Evolutionary conservation across 2,113 vertebrate species (phyloP).

Genomic region (Limnothrissa miodon): DNA sequence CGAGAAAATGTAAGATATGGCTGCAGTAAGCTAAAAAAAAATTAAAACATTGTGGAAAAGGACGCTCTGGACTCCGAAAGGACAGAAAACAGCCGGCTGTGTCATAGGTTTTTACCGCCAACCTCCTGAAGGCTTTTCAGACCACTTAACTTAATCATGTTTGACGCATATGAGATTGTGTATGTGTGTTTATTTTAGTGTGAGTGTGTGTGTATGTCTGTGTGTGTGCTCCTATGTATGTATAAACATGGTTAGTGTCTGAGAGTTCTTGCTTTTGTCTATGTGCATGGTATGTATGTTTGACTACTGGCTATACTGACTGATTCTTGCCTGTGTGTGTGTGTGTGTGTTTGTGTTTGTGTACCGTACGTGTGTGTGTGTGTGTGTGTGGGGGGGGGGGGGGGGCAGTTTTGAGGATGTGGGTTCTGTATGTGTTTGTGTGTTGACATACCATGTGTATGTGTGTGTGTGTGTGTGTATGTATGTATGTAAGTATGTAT

Average conservation of each 20-base stretch:
- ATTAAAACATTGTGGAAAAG: background rate
- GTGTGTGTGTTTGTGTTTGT: background rate
- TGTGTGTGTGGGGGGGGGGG: background rate
- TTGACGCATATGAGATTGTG: background rate
- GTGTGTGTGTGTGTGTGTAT: background rate
- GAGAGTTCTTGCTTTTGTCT: background rate
- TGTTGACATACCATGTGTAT: background rate
- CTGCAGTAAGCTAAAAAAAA: background rate
- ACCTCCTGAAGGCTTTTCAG: background rate
- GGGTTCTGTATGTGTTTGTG: background rate
- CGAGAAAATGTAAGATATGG: background rate
- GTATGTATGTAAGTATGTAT: background rate
- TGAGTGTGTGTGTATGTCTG: background rate
- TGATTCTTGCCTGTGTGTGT: background rate
- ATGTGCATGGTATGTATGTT: too few relatives aligned
- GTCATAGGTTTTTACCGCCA: background rate
- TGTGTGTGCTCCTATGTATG: background rate
- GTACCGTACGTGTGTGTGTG: background rate
- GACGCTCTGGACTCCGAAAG: background rate
- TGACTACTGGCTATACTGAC: too few relatives aligned
- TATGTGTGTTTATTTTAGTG: background rate
- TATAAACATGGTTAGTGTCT: background rate
- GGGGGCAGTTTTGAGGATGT: too few relatives aligned
- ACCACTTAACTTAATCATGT: background rate
- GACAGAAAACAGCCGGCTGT: background rate